Percentiles rank a stretch among this genome's conserved stretches.
Conservation (phyloP, 2,888 invertebrate genomes). For the Slavum lentiscoides region DNA sequence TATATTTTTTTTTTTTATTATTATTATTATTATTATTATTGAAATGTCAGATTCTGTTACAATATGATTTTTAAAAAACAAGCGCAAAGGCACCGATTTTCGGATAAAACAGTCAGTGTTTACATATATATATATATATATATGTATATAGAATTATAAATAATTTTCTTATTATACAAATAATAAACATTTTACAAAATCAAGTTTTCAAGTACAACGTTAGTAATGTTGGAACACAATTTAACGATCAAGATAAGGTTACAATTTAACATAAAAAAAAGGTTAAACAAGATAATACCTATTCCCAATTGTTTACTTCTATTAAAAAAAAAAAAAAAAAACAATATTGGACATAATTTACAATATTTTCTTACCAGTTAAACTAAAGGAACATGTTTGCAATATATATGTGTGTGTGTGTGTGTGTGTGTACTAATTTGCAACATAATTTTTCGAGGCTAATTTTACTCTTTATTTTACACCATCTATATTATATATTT, state of each 20-base stretch:
- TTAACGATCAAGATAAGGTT: slow-evolving; percentile 49
- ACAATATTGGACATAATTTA: slow-evolving; percentile 47
- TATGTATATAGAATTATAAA: slow-evolving; percentile 39
- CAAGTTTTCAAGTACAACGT: slow-evolving; percentile 51
- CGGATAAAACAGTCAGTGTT: slow-evolving; percentile 51
- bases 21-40: no score
- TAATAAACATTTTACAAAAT: slow-evolving; percentile 53
- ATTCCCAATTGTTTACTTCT: slow-evolving; percentile 47
- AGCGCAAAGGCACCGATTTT: slow-evolving; percentile 53
- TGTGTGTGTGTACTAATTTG: slow-evolving; percentile 30
- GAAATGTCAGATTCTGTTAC: slow-evolving; percentile 41
- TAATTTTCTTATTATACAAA: slow-evolving; percentile 39
- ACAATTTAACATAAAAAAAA: slow-evolving; percentile 42
- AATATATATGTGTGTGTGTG: slow-evolving; percentile 39
- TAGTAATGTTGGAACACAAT: slow-evolving; percentile 53
- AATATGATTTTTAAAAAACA: slow-evolving; percentile 37
- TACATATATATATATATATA: not conserved
- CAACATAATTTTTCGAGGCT: slow-evolving; percentile 38
- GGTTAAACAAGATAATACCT: slow-evolving; percentile 53
- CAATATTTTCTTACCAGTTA: slow-evolving; percentile 51
- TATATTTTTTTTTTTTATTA: slow-evolving; percentile 26
- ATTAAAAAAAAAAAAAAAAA: slow-evolving; percentile 25
- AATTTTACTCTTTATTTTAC: slow-evolving; percentile 22
- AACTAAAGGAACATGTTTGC: slow-evolving; percentile 52
- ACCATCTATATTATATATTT: not conserved